Conservation (phyloP, 2,888 invertebrate species). For the Odontocerum albicorne region DNA sequence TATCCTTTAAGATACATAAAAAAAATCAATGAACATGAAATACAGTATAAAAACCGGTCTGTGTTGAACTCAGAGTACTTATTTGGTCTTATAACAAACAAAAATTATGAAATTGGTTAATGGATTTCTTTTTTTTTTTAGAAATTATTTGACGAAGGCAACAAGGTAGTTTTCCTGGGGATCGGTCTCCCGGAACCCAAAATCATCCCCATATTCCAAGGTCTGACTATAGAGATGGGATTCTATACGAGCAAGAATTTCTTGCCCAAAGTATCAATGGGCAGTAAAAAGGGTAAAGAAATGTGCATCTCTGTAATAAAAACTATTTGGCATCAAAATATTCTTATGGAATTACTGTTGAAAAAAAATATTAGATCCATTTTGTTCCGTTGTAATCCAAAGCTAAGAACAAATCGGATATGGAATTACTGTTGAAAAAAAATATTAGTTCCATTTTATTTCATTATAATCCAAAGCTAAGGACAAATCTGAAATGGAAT, state of each 20-base stretch:
- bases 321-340: neutral
- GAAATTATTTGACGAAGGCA: conserved; percentile 67
- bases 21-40: no score
- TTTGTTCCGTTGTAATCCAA: neutral
- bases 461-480: no score
- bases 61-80: no score
- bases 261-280: conserved; percentile 82
- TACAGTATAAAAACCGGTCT: no score
- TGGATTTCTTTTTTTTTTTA: conserved; percentile 44
- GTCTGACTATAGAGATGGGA: conserved; percentile 76
- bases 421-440: no score
- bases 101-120: no score
- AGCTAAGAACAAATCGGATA: no score
- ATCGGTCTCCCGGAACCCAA: conserved; percentile 93
- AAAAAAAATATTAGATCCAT: neutral
- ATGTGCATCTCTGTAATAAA: conserved; percentile 11
- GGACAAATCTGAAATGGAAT: no score
- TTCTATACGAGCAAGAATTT: conserved; percentile 96
- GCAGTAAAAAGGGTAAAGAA: conserved; percentile 80
- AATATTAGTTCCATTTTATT: no score
- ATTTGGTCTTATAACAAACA: no score
- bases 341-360: neutral
- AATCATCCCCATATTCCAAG: conserved; percentile 72
- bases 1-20: no score
- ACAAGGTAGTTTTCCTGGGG: conserved; percentile 80